Conservation (phyloP, 2,113 vertebrate genomes). For the Hirundichthys speculiger region DNA sequence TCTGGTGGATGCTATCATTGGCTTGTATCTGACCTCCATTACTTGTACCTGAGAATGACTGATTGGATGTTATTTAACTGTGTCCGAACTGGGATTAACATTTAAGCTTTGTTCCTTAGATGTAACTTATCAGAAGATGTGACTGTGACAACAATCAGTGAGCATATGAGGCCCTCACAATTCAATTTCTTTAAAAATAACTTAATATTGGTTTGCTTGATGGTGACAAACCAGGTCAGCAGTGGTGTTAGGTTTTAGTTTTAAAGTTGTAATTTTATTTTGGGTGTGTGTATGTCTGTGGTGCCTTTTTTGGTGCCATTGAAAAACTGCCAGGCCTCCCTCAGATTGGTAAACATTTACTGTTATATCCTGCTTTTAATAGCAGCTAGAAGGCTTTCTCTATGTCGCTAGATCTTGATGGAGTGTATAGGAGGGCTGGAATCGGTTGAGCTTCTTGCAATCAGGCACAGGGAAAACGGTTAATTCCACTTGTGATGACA, state of each 20-base stretch:
- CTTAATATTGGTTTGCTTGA: not conserved
- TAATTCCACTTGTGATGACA: constrained; percentile 88
- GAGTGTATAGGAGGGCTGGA: constrained; percentile 68
- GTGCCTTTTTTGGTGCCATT: not conserved
- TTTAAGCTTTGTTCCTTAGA: constrained; percentile 22
- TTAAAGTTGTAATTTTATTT: not conserved
- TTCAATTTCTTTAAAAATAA: no score
- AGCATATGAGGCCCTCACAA: no score
- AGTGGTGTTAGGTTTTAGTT: not conserved
- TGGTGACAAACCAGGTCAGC: not conserved
- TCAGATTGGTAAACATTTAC: constrained; percentile 50
- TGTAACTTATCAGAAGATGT: constrained; percentile 35
- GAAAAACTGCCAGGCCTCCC: constrained; percentile 14
- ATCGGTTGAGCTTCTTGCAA: constrained; percentile 73
- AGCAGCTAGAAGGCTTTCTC: constrained; percentile 54
- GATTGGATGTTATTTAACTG: constrained; percentile 64
- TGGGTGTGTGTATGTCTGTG: not conserved
- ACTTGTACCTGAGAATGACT: constrained; percentile 57
- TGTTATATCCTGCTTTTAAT: constrained; percentile 72
- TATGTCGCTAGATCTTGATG: constrained; percentile 69
- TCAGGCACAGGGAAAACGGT: constrained; percentile 80
- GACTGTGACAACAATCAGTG: not conserved
- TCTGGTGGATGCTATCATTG: constrained; percentile 59
- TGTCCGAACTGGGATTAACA: constrained; percentile 50
- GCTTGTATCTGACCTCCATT: constrained; percentile 40